Conservation (phyloP, 2,888 invertebrate species). For the Lysandra bellargus region DNA sequence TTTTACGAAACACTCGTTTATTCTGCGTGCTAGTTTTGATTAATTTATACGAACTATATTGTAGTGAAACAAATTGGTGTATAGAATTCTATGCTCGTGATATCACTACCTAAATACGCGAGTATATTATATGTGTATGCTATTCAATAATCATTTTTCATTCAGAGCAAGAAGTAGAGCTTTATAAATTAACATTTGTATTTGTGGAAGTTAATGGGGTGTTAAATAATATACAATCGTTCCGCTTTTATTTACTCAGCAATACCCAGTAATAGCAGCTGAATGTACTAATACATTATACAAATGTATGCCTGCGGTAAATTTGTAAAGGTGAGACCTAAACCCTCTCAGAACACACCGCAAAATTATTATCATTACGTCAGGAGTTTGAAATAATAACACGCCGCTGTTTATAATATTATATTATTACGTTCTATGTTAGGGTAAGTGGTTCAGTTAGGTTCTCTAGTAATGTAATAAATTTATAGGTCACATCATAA, state of each 20-base stretch:
- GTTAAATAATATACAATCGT: neutral
- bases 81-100: neutral
- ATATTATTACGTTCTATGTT: neutral
- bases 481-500: neutral
- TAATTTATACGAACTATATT: slow-evolving; percentile 11
- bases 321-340: slow-evolving; percentile 16
- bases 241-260: neutral
- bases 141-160: neutral
- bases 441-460: neutral
- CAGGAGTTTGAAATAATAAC: slow-evolving; percentile 21
- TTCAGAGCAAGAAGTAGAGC: neutral
- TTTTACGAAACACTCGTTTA: slow-evolving; percentile 5
- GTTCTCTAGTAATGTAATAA: neutral
- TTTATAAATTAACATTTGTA: slow-evolving; percentile 1
- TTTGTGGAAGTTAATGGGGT: neutral
- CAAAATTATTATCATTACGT: slow-evolving; percentile 19
- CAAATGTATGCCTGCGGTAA: neutral
- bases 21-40: neutral
- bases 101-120: neutral
- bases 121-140: neutral
- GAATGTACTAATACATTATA: slow-evolving; percentile 1
- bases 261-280: neutral
- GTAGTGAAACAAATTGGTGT: neutral
- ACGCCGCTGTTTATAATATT: slow-evolving; percentile 5
- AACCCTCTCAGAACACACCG: neutral